Conservation (phyloP, 2,113 vertebrate species). For the Ploceus nigricollis region DNA sequence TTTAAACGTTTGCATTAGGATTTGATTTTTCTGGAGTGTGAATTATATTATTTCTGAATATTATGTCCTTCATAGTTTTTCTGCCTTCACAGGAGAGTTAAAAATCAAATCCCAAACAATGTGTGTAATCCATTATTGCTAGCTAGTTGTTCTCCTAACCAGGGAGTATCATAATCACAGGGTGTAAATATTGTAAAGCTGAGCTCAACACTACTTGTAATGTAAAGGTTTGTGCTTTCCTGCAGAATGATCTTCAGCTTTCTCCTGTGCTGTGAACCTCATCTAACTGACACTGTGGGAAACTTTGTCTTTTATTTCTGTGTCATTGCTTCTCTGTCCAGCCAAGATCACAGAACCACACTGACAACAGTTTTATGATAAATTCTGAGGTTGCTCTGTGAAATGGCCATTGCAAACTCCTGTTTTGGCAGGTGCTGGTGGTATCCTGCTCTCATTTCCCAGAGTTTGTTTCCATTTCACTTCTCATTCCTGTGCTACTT, state of each 20-base stretch:
- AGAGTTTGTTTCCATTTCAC: not conserved
- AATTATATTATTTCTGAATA: not conserved
- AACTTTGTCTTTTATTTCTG: not conserved
- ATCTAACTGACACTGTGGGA: not conserved
- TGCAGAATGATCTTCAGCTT: not conserved
- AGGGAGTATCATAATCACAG: not conserved
- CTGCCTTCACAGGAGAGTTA: not conserved
- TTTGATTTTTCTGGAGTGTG: not conserved
- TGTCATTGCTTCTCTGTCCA: not conserved
- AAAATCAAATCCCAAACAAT: not conserved
- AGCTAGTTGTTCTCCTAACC: not conserved
- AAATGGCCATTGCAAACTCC: not conserved
- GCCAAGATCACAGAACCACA: not conserved
- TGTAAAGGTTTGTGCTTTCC: not conserved
- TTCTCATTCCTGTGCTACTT: not conserved
- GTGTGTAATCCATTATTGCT: not conserved
- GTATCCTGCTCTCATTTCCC: not conserved
- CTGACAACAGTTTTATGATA: rapidly evolving
- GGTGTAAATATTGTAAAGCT: not conserved
- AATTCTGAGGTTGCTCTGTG: not conserved
- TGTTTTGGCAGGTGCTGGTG: not conserved
- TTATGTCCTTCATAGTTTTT: not conserved
- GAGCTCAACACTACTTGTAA: not conserved
- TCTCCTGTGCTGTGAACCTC: not conserved
- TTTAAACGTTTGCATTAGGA: not conserved